Evolutionary conservation across 2,113 vertebrate species (phyloP).

Genomic region (Epinephelus cyanopodus): DNA sequence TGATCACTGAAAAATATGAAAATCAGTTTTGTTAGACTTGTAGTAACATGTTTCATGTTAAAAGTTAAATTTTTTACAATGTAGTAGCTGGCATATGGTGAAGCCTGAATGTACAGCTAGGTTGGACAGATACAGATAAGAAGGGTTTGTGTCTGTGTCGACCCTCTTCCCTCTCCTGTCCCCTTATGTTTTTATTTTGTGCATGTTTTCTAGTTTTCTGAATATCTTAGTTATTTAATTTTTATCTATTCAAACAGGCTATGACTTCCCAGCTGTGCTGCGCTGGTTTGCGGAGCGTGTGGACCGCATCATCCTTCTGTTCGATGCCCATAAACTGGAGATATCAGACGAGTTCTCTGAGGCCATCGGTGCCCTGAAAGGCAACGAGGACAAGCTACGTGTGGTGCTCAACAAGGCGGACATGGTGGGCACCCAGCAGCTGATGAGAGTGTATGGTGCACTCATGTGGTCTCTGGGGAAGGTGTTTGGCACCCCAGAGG

Average conservation of each 20-base stretch:
- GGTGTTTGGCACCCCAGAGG: conserved; percentile 93
- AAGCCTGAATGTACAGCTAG: neutral
- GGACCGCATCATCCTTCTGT: conserved; percentile 94
- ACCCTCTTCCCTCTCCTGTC: conserved; percentile 61
- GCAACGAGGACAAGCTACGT: conserved; percentile 95
- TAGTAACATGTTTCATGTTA: neutral
- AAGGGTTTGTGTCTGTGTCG: conserved; percentile 63
- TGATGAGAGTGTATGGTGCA: conserved; percentile 95
- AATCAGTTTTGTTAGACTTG: neutral
- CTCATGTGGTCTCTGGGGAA: conserved; percentile 97
- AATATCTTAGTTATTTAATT: neutral
- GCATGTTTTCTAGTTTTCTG: neutral
- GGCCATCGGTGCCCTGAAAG: conserved; percentile 91
- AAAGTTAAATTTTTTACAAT: neutral
- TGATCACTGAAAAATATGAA: neutral
- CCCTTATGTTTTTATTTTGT: neutral
- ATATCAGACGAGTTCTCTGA: conserved; percentile 95
- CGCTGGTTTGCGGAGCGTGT: conserved; percentile 95
- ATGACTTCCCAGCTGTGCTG: conserved; percentile 93
- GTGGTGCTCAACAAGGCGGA: conserved; percentile 97
- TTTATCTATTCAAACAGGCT: conserved; percentile 81
- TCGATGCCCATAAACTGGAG: conserved; percentile 96
- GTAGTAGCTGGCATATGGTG: neutral
- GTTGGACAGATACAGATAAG: conserved; percentile 13
- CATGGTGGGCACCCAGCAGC: conserved; percentile 95